Evolutionary conservation across 2,888 invertebrate genomes (phyloP), one percentile per base, ranked within the genome.

Genomic region (Drosophila recens): DNA sequence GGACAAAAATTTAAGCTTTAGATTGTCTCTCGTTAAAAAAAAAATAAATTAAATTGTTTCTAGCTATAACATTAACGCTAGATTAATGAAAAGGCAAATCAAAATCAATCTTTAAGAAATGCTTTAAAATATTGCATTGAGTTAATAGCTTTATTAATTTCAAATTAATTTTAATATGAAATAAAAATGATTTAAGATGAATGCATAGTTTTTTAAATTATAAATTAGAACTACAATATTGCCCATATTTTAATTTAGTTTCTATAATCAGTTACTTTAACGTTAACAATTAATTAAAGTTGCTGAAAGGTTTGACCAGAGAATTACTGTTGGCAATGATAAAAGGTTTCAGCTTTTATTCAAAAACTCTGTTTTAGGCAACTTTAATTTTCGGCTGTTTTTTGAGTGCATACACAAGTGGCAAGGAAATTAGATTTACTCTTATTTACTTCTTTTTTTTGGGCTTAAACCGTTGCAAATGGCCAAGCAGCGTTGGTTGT

Each of bases 371-470:
- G 17, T 17, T 23, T 8, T 1, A 9, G 45, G 30, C 38, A 15
- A 20, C 30, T 13, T 36, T 15, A 30, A 15, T 34, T 17, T 48
- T 36, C 9, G 13, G 30, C 11, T 15, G n/a, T 20, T 42, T n/a
- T 10, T 20, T 43, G 15, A 36, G 17, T 48, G 33, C 46, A 33
- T 43, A 30, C 20, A 23, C 8, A 67, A 56, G 46, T 33, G 17
- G 40, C 36, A 20, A 42, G 56, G 11, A 72, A 56, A 61, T 61
- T 68, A 15, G 17, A 43, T 62, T 62, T 68, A 0, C 20, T 10
- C 48, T 36, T 43, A 75, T 51, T 34, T 36, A 13, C 4, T n/a
- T n/a, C 0, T 13, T 36, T 11, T 36, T 13, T 36, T 36, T 5
- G 5, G 6, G 20, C 33, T 52, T 46, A 42, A 9, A 40, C 38